phyloP scores from a whole-genome alignment of 2,888 invertebrate genomes.

The Melinaea menophilus region DNA sequence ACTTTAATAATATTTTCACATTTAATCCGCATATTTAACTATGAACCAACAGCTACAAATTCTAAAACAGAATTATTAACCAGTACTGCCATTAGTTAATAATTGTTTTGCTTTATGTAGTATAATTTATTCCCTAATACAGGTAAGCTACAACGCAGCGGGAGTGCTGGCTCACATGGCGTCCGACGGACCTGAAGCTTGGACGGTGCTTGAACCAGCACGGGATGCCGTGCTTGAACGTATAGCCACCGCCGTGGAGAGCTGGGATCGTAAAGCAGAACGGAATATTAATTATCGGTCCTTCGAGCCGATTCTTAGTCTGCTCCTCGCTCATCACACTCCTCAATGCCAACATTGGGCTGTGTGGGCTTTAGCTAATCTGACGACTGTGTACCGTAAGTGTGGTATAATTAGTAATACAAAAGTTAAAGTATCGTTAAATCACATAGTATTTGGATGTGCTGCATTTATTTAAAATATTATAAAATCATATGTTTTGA shows the following conservation, averaged over 20 bases:
- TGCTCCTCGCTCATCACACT: slow-evolving; percentile 90
- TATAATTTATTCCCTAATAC: slow-evolving; percentile 7
- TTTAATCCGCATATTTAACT: no score
- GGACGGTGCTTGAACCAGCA: slow-evolving; percentile 86
- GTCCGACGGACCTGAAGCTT: slow-evolving; percentile 91
- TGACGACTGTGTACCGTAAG: slow-evolving; percentile 95
- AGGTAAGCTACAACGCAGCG: slow-evolving; percentile 96
- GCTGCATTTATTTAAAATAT: no score
- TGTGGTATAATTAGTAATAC: slow-evolving; percentile 39
- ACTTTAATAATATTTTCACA: no score
- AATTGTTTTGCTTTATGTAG: no score
- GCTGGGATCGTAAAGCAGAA: slow-evolving; percentile 92
- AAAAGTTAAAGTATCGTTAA: not conserved
- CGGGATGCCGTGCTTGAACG: slow-evolving; percentile 84
- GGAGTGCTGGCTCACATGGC: slow-evolving; percentile 97
- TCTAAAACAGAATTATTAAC: no score
- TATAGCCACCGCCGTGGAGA: slow-evolving; percentile 89
- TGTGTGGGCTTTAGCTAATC: slow-evolving; percentile 97
- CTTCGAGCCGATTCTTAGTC: slow-evolving; percentile 94
- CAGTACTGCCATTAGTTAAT: no score
- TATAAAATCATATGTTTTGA: no score
- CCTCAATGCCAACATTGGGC: slow-evolving; percentile 98
- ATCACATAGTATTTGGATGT: not conserved
- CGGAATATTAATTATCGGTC: slow-evolving; percentile 96
- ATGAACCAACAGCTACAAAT: no score